Percentiles rank a stretch among this genome's conserved stretches.
Conservation (phyloP, 2,113 vertebrate species). For the Triplophysa rosa region DNA sequence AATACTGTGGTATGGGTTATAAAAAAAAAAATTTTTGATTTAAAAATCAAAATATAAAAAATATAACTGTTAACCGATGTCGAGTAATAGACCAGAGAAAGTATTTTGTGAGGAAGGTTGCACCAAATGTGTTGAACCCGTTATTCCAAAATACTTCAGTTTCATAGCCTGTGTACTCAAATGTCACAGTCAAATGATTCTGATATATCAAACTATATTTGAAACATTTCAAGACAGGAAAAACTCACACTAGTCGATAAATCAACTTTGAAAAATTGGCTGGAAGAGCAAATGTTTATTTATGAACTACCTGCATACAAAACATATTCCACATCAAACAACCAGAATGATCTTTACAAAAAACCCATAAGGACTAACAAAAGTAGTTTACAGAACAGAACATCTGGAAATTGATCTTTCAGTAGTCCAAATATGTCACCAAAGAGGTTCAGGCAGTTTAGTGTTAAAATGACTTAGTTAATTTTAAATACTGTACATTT, state of each 20-base stretch:
- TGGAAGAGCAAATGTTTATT: conserved; percentile 99
- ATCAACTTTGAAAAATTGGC: conserved; percentile 77
- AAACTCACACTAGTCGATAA: neutral
- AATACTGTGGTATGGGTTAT: too few species aligned
- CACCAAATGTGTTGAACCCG: too few species aligned
- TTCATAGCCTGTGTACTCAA: too few species aligned
- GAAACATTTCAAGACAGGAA: too few species aligned
- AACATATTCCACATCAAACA: conserved; percentile 99
- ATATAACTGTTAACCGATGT: too few species aligned
- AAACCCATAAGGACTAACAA: conserved; percentile 76
- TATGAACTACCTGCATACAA: conserved; percentile 99
- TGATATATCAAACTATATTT: too few species aligned
- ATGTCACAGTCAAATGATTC: too few species aligned
- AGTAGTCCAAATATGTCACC: conserved; percentile 91
- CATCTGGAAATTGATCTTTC: conserved; percentile 95
- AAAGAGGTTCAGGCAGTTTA: conserved; percentile 87
- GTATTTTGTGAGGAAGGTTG: too few species aligned
- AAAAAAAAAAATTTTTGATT: too few species aligned
- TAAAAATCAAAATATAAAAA: too few species aligned
- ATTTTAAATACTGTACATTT: conserved; percentile 99
- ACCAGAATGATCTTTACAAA: conserved; percentile 88
- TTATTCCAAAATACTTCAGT: too few species aligned
- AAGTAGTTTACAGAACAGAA: conserved; percentile 76
- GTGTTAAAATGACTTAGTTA: conserved; percentile 88
- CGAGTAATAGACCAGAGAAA: too few species aligned